Conservation (phyloP, 2,113 vertebrate species). For the Eptesicus fuscus region DNA sequence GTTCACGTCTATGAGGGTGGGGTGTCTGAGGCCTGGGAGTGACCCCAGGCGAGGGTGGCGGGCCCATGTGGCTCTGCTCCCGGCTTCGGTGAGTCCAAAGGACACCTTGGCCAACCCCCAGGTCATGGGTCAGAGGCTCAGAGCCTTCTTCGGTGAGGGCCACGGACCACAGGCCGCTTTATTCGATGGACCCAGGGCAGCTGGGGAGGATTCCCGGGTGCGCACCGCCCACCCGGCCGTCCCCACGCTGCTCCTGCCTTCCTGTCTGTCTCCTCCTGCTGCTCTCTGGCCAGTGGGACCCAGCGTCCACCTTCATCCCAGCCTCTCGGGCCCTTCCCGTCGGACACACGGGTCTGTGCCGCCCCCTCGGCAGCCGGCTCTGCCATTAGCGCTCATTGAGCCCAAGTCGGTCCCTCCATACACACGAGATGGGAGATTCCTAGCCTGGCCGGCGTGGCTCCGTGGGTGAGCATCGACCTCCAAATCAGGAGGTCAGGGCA, state of each 20-base stretch:
- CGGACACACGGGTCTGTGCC: accelerated
- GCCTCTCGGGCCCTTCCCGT: neutral
- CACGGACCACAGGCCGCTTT: accelerated
- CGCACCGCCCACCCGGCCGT: accelerated
- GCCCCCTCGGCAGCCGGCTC: neutral
- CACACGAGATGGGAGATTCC: neutral
- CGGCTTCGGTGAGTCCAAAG: neutral
- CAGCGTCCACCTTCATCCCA: neutral
- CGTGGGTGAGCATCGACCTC: too few species aligned
- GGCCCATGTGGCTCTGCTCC: neutral
- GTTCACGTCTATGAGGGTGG: accelerated
- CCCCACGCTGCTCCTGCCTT: neutral
- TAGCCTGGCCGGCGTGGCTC: neutral
- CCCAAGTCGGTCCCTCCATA: neutral
- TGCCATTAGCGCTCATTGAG: neutral
- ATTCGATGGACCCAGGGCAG: neutral
- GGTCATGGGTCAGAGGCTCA: neutral
- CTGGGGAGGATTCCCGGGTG: accelerated
- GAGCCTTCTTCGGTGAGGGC: too few species aligned
- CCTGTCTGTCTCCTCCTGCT: too few species aligned
- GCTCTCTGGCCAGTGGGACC: neutral
- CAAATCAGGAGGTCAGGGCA: too few species aligned
- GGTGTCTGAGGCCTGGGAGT: neutral
- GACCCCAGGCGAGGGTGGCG: neutral
- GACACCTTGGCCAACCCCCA: accelerated